Percentiles rank a stretch among this genome's conserved stretches.
Conservation (phyloP, 2,888 invertebrate species). For the Thera britannica region DNA sequence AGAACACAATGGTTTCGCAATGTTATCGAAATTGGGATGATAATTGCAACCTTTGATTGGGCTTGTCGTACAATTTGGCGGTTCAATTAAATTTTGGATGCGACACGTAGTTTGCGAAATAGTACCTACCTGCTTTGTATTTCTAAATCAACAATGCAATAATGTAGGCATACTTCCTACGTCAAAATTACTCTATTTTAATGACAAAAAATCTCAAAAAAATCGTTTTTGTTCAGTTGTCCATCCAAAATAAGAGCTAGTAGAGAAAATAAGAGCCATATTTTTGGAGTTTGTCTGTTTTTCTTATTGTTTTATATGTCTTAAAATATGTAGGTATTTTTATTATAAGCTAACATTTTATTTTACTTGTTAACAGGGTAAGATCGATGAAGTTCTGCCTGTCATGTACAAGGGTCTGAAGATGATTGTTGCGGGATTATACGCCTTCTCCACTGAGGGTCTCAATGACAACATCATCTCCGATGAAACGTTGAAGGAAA, state of each 20-base stretch:
- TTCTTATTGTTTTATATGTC: too few species aligned
- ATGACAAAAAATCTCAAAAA: too few species aligned
- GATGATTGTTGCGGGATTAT: slow-evolving; percentile 88
- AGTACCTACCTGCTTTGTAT: background rate
- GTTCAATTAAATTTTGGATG: slow-evolving; percentile 27
- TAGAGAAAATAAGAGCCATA: too few species aligned
- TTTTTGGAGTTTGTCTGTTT: too few species aligned
- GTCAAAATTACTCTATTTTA: background rate
- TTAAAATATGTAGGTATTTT: too few species aligned
- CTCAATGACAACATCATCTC: slow-evolving; percentile 63
- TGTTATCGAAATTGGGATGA: slow-evolving; percentile 61
- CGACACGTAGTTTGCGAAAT: slow-evolving; percentile 24
- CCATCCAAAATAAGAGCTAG: too few species aligned
- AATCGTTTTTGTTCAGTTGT: too few species aligned
- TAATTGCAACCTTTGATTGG: slow-evolving; percentile 49
- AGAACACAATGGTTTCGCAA: slow-evolving; percentile 81
- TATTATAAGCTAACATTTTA: background rate
- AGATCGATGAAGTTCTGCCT: slow-evolving; percentile 75
- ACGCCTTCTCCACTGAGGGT: slow-evolving; percentile 87
- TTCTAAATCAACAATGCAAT: background rate
- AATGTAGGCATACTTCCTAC: background rate
- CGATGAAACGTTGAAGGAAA: slow-evolving; percentile 62
- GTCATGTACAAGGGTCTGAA: slow-evolving; percentile 88
- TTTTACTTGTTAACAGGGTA: slow-evolving; percentile 57
- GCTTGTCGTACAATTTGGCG: slow-evolving; percentile 47